Conservation (phyloP, 2,888 invertebrate species). For the Trichogramma dendrolimi region DNA sequence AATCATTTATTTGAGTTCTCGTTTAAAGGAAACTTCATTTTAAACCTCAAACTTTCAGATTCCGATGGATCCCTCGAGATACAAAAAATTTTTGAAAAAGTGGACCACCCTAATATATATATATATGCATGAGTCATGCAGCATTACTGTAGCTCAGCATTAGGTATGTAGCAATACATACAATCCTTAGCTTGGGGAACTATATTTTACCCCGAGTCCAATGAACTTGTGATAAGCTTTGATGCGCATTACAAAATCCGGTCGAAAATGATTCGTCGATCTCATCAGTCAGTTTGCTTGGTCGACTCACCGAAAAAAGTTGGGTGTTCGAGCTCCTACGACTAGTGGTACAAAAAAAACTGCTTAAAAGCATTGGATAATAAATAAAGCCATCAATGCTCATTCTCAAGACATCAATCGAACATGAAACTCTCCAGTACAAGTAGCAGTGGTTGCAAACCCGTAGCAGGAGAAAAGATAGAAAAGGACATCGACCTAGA, state of each 20-base stretch:
- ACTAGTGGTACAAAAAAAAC: constrained; percentile 9
- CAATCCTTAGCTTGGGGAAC: too few relatives aligned
- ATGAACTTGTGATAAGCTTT: background rate
- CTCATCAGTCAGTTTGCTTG: background rate
- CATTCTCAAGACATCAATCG: constrained; percentile 35
- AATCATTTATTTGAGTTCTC: too few relatives aligned
- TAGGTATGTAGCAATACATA: too few relatives aligned
- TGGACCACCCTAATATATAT: too few relatives aligned
- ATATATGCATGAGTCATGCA: too few relatives aligned
- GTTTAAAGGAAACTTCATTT: too few relatives aligned
- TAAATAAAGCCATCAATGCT: constrained; percentile 43
- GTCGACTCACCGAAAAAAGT: background rate
- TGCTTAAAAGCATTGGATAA: constrained; percentile 46
- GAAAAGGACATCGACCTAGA: constrained; percentile 18
- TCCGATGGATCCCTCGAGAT: too few relatives aligned
- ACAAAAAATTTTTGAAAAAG: too few relatives aligned
- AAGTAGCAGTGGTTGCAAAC: too few relatives aligned
- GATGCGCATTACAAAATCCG: background rate
- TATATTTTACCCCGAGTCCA: background rate
- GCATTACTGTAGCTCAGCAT: too few relatives aligned
- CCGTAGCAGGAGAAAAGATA: background rate
- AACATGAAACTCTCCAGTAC: constrained; percentile 8
- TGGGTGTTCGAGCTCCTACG: constrained; percentile 38
- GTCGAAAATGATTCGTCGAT: background rate
- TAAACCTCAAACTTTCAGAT: too few relatives aligned